phyloP scores from a whole-genome alignment of 2,888 invertebrate species.

The Epinotia demarniana region DNA sequence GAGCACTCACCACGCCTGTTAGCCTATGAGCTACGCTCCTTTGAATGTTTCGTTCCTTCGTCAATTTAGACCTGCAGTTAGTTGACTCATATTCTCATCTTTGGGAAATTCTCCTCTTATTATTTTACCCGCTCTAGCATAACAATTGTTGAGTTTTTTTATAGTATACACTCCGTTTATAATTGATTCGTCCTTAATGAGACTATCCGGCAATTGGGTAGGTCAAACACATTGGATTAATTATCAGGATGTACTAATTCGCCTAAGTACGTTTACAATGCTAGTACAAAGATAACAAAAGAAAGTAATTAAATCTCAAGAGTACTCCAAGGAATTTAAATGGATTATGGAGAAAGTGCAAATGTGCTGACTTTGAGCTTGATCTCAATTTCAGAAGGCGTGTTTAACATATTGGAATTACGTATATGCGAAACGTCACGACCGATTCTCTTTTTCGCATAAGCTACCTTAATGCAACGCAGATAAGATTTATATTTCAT shows the following conservation, averaged over 20 bases:
- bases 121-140: not conserved
- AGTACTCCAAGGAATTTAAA: not conserved
- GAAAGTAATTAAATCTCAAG: not conserved
- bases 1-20: not conserved
- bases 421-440: not conserved
- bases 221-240: constrained; percentile 20
- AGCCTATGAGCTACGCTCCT: not conserved
- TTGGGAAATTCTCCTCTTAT: not conserved
- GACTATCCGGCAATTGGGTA: constrained; percentile 3
- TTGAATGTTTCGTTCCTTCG: not conserved
- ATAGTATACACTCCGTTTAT: not conserved
- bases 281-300: not conserved
- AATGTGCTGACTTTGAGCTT: constrained; percentile 31
- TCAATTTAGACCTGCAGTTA: not conserved
- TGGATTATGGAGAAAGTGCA: constrained; percentile 18
- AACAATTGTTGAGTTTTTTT: not conserved
- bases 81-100: not conserved
- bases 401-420: not conserved
- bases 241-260: constrained; percentile 17
- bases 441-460: not conserved
- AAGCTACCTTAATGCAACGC: not conserved
- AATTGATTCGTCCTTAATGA: constrained; percentile 5
- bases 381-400: not conserved
- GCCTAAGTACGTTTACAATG: not conserved
- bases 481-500: not conserved